A percentile compares a stretch with the other conserved stretches of the same genome.
phyloP scores from a whole-genome alignment of 1,140 invertebrate genomes.

The Laupala kohalensis region DNA sequence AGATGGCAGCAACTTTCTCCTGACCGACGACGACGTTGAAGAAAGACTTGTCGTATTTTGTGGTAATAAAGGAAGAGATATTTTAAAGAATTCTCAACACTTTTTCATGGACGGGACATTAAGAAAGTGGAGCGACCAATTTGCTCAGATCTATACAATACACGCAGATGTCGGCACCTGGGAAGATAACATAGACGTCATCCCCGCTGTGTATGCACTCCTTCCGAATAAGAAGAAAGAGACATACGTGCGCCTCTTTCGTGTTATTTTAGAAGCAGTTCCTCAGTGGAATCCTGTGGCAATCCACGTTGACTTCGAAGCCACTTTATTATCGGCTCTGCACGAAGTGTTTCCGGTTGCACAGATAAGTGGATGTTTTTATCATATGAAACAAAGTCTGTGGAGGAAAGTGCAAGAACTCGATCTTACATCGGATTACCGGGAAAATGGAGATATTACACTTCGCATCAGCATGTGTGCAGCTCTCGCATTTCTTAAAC shows the following conservation, averaged over 20 bases:
- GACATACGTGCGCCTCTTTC: not conserved
- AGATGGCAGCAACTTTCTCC: too few species aligned
- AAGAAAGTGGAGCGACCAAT: too few species aligned
- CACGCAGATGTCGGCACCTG: too few species aligned
- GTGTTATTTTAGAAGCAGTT: not conserved
- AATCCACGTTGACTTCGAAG: not conserved
- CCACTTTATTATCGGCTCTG: not conserved
- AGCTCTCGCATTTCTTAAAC: slow-evolving; percentile 10
- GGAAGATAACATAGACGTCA: too few species aligned
- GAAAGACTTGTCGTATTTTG: too few species aligned
- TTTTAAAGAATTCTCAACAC: too few species aligned
- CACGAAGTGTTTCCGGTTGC: not conserved
- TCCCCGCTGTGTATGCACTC: too few species aligned
- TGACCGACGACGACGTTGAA: too few species aligned
- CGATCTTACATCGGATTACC: slow-evolving; percentile 3
- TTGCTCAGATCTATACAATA: too few species aligned
- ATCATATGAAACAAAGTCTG: slow-evolving; percentile 6
- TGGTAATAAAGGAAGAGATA: too few species aligned
- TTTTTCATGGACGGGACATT: too few species aligned
- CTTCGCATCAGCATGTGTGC: slow-evolving; percentile 10
- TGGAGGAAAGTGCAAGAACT: slow-evolving; percentile 12
- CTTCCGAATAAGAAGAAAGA: too few species aligned
- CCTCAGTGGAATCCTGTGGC: not conserved
- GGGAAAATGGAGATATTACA: slow-evolving; percentile 3
- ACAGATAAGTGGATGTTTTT: slow-evolving; percentile 6